Evolutionary conservation across 1,140 invertebrate genomes (phyloP).

Genomic region (Apis dorsata): DNA sequence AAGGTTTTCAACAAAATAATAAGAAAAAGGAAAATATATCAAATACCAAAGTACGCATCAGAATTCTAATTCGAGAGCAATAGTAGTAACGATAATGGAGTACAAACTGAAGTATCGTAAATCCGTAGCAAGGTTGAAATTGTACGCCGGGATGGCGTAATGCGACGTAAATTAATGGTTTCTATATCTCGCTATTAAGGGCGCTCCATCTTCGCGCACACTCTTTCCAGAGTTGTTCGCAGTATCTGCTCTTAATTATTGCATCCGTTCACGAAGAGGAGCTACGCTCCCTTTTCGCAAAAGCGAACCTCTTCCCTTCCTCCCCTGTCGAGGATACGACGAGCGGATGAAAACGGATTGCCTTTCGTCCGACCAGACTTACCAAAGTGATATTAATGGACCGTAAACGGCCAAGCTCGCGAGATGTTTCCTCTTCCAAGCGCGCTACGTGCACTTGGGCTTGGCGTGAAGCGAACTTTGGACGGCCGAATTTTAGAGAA

Average conservation of each 20-base stretch:
- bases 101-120: slow-evolving; percentile 49
- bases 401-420: slow-evolving; percentile 51
- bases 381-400: slow-evolving; percentile 68
- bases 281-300: slow-evolving; percentile 16
- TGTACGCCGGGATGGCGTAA: slow-evolving; percentile 34
- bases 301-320: slow-evolving; percentile 45
- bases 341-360: slow-evolving; percentile 67
- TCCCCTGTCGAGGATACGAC: slow-evolving; percentile 30
- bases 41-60: background rate
- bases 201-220: slow-evolving; percentile 47
- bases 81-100: too few relatives aligned
- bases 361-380: slow-evolving; percentile 61
- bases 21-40: background rate
- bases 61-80: too few relatives aligned
- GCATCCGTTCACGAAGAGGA: slow-evolving; percentile 43
- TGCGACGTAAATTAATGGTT: slow-evolving; percentile 65
- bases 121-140: slow-evolving; percentile 27
- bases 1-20: too few relatives aligned
- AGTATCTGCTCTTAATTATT: slow-evolving; percentile 64
- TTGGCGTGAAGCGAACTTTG: background rate
- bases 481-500: background rate
- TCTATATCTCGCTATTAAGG: slow-evolving; percentile 58
- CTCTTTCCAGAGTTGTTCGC: slow-evolving; percentile 15
- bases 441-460: background rate
- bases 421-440: slow-evolving; percentile 18